Conservation (phyloP, 2,797 vertebrate species). For the Danio tinwini region DNA sequence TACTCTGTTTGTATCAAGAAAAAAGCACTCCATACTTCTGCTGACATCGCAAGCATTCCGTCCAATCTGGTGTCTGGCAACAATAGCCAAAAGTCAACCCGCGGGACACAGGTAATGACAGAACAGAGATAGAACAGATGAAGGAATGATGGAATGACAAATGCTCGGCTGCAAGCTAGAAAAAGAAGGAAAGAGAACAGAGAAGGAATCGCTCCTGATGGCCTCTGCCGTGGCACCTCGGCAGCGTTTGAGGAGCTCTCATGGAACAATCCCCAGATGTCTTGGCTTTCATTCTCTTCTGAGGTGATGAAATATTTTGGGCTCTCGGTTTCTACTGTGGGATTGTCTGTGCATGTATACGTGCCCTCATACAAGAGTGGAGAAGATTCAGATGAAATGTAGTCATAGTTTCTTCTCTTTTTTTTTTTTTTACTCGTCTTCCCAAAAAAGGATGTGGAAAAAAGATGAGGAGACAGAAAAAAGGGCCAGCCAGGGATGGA, state of each 20-base stretch:
- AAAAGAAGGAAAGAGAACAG: conserved; percentile 19
- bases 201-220: conserved; percentile 39
- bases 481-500: conserved; percentile 30
- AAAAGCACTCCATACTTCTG: conserved; percentile 13
- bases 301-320: conserved; percentile 59
- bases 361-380: conserved; percentile 18
- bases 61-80: conserved; percentile 47
- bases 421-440: conserved; percentile 11
- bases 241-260: conserved; percentile 51
- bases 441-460: conserved; percentile 46
- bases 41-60: conserved; percentile 46
- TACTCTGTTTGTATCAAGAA: conserved; percentile 21
- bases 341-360: neutral
- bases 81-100: conserved; percentile 40
- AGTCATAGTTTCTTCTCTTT: conserved; percentile 21
- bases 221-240: conserved; percentile 31
- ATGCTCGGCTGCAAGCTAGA: conserved; percentile 41
- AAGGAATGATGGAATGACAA: conserved; percentile 55
- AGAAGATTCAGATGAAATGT: conserved; percentile 36
- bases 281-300: conserved; percentile 48
- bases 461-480: conserved; percentile 28
- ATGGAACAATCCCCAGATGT: conserved; percentile 50
- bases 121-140: conserved; percentile 36
- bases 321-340: conserved; percentile 35
- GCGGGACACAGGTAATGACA: conserved; percentile 36